phyloP scores from a whole-genome alignment of 2,797 vertebrate genomes.

The Falco concolor region DNA sequence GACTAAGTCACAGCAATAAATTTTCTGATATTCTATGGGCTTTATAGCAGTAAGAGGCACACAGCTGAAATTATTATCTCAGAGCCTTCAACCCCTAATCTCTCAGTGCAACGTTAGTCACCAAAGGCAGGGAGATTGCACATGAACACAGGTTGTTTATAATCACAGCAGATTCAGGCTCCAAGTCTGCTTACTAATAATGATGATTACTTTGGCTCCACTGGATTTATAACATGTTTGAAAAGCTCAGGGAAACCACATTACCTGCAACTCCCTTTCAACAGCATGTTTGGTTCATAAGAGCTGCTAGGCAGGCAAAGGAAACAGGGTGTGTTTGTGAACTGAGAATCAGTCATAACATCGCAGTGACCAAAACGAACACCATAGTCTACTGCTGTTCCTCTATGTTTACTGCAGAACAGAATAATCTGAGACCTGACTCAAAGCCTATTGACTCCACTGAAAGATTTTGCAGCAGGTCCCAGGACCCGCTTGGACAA shows the following conservation, averaged over 20 bases:
- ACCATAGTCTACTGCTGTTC: background rate
- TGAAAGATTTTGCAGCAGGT: background rate
- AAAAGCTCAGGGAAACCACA: slow-evolving; percentile 6
- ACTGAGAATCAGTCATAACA: background rate
- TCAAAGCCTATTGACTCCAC: background rate
- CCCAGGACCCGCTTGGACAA: background rate
- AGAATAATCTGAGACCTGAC: background rate
- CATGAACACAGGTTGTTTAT: background rate
- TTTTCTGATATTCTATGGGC: background rate
- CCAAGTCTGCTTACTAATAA: background rate
- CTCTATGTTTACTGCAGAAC: background rate
- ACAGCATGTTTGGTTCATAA: background rate
- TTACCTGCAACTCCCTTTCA: slow-evolving; percentile 7
- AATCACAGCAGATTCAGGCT: background rate
- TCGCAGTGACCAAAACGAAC: background rate
- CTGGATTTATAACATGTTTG: background rate
- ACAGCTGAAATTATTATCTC: slow-evolving; percentile 15
- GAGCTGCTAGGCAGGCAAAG: background rate
- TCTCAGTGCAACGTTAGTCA: background rate
- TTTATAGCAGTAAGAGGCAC: background rate
- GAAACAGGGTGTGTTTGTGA: background rate
- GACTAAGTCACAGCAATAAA: slow-evolving; percentile 22
- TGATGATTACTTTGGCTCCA: background rate
- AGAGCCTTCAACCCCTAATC: background rate
- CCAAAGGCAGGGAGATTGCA: background rate